Base-by-base conservation (phyloP, 2,888 invertebrate species). In the Tenthredo distinguenda region DNA sequence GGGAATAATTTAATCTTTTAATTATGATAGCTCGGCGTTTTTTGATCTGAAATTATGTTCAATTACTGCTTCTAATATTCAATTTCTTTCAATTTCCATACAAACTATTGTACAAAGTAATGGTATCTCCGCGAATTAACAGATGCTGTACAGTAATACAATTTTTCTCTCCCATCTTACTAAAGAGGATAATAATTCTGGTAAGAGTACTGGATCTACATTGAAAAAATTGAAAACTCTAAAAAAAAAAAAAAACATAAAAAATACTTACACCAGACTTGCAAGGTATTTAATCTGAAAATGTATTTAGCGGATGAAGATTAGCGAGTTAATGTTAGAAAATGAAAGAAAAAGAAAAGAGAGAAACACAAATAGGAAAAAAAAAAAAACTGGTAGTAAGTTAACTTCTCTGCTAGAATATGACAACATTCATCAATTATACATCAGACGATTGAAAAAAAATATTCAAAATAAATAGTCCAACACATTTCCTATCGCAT, bases 71-170 rank as follows among this genome's bases (percentile, higher is more conserved):
- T 47, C 26, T 18, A 50, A 50, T 31, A 6, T 50, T 76, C 18
- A 47, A 76, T 76, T 76, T 47, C 50, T 31, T 34, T 34, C 55
- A 55, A 77, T 77, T 77, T 77, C 9, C 31, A 77, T 55, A 77
- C 77, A 77, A 50, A 55, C 50, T 50, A 50, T 50, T 77, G 77
- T 77, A 79, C 62, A 58, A 81, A 81, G 62, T 81, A n/a, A 81
- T 21, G 40, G 21, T 43, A 40, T 26, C 62, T 9, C 62, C 40
- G 12, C 31, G 12, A 62, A 62, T 81, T 81, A 81, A 40, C 62
- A 58, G 62, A 79, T 79, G 21, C 37, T 81, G 58, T 62, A 58
- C 37, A 62, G 37, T 58, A 62, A 81, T 81, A 81, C 81, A 37
- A 77, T 81, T 62, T 79, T 40, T 74, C 10, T 74, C 15, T 40